A percentile compares a stretch with the other conserved stretches of the same genome.
These are phyloP conservation scores for Hydrolagus colliei DNA, from an alignment of 2,797 vertebrate genomes.

Conservation along the genomic window DNA sequence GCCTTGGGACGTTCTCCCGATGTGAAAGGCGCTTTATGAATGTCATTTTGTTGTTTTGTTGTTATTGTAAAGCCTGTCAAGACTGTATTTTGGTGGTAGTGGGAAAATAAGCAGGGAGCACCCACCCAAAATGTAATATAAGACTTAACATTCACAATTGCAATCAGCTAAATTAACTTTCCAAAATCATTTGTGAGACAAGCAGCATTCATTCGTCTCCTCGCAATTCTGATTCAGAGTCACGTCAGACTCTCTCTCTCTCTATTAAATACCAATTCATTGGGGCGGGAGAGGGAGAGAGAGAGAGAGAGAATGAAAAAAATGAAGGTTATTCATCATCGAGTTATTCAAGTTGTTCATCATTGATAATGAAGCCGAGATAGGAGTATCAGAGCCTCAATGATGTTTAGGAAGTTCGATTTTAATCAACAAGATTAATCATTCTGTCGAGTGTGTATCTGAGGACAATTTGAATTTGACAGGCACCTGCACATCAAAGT, in stretches of 20 bases:
- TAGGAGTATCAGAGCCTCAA: background rate
- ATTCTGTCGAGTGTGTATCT: background rate
- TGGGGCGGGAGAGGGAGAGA: too few species aligned
- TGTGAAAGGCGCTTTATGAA: too few species aligned
- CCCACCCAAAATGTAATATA: too few species aligned
- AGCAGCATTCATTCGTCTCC: background rate
- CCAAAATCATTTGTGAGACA: background rate
- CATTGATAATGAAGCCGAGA: background rate
- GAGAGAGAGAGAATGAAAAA: too few species aligned
- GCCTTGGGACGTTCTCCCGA: too few species aligned
- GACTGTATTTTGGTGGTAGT: too few species aligned
- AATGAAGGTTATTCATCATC: too few species aligned
- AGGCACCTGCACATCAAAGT: background rate
- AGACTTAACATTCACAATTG: background rate
- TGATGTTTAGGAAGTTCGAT: background rate
- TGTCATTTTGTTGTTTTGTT: too few species aligned
- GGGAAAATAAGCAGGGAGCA: too few species aligned
- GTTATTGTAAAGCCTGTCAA: too few species aligned
- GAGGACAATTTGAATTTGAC: background rate
- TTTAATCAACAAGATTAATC: conserved; percentile 3
- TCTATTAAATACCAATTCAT: too few species aligned
- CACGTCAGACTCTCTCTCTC: background rate
- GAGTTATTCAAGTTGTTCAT: too few species aligned
- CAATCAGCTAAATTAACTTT: background rate
- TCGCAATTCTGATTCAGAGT: background rate